Percentiles rank a stretch among this genome's conserved stretches.
These are phyloP conservation scores for Percopsis transmontana DNA, from an alignment of 2,113 vertebrate genomes.

Conservation along the genomic window DNA sequence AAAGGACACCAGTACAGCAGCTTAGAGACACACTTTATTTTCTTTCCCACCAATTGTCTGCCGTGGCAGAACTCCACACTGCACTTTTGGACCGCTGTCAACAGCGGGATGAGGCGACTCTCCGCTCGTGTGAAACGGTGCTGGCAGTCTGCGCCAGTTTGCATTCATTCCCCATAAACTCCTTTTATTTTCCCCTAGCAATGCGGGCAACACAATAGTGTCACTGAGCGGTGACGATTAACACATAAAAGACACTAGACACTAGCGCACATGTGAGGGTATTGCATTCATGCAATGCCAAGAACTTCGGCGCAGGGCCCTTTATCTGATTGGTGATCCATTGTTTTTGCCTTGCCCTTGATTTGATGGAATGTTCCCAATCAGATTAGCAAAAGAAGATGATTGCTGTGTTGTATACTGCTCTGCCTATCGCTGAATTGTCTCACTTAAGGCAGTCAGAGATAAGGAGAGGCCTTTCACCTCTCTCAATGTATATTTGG, in stretches of 20 bases:
- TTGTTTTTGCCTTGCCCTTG: slow-evolving; percentile 69
- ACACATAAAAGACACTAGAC: slow-evolving; percentile 77
- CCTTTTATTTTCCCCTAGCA: slow-evolving; percentile 62
- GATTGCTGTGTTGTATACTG: too few species aligned
- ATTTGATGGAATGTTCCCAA: slow-evolving; percentile 66
- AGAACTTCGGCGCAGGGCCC: slow-evolving; percentile 65
- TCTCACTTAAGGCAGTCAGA: too few species aligned
- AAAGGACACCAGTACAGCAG: too few species aligned
- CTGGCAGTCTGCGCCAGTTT: slow-evolving; percentile 59
- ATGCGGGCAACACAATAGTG: slow-evolving; percentile 70
- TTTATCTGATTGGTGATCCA: slow-evolving; percentile 79
- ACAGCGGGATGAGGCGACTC: slow-evolving; percentile 55
- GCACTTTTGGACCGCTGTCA: slow-evolving; percentile 69
- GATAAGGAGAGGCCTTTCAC: too few species aligned
- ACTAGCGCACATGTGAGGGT: slow-evolving; percentile 68
- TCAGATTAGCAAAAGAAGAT: slow-evolving; percentile 60
- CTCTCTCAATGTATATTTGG: too few species aligned
- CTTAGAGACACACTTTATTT: slow-evolving; percentile 32
- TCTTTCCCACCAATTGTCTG: slow-evolving; percentile 55
- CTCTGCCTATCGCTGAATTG: too few species aligned
- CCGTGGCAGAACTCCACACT: slow-evolving; percentile 49
- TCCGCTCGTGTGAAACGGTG: slow-evolving; percentile 70
- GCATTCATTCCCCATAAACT: slow-evolving; percentile 64
- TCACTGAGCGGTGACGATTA: slow-evolving; percentile 74
- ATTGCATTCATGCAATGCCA: slow-evolving; percentile 71